Conservation (phyloP, 2,113 vertebrate genomes). For the Ramphastos sulfuratus region DNA sequence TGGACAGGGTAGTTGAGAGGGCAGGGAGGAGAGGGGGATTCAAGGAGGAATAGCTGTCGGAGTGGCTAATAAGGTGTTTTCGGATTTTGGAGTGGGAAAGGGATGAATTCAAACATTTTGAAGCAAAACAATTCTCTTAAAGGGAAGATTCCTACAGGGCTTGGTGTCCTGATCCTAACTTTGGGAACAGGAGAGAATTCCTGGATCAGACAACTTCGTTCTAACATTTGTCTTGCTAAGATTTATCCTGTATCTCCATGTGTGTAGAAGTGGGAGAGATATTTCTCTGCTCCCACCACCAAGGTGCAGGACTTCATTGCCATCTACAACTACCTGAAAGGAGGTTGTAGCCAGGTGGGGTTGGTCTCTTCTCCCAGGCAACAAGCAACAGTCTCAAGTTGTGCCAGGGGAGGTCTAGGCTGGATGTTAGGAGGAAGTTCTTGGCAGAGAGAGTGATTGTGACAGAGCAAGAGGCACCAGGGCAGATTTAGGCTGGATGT, state of each 20-base stretch:
- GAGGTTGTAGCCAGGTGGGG: no score
- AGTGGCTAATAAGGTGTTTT: background rate
- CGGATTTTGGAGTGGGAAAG: background rate
- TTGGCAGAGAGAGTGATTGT: no score
- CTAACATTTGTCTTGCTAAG: background rate
- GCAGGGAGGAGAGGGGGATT: background rate
- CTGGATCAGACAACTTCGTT: background rate
- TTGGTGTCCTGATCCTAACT: background rate
- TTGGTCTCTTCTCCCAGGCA: no score
- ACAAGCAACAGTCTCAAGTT: no score
- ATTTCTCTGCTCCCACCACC: background rate
- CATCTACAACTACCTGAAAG: no score
- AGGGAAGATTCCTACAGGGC: background rate
- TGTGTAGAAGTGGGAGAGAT: background rate
- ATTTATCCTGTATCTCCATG: background rate
- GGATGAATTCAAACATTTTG: background rate
- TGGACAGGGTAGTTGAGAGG: background rate
- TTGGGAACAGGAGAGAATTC: background rate
- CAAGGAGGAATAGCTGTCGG: background rate
- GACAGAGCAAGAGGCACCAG: no score
- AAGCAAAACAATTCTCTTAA: background rate
- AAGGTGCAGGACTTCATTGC: background rate
- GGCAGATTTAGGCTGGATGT: no score
- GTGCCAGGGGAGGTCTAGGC: no score
- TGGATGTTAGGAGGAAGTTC: no score